phyloP scores from a whole-genome alignment of 2,113 vertebrate species.

The Gnathochromis pfefferi region DNA sequence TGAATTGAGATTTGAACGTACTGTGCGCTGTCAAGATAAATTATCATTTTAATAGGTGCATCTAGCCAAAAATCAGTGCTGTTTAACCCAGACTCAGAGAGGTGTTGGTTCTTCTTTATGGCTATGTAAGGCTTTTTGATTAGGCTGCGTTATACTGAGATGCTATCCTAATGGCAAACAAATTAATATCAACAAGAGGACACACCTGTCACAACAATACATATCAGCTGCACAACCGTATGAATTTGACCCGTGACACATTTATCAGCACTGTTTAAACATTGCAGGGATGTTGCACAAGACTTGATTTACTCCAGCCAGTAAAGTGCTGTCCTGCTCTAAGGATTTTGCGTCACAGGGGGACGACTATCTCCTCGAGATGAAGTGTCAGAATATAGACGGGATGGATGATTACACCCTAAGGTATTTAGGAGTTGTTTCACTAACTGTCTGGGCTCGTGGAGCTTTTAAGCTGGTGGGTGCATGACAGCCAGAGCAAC shows the following conservation, averaged over 20 bases:
- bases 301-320: not conserved
- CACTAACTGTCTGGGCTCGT: not conserved
- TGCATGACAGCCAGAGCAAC: not conserved
- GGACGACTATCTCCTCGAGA: not conserved
- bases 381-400: not conserved
- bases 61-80: not conserved
- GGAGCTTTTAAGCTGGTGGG: not conserved
- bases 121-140: not conserved
- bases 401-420: not conserved
- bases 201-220: not conserved
- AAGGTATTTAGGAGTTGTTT: not conserved
- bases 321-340: not conserved
- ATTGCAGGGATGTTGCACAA: not conserved
- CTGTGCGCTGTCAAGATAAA: not conserved
- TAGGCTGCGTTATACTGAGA: not conserved
- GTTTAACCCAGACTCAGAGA: not conserved
- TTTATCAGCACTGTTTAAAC: not conserved
- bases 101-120: not conserved
- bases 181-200: not conserved
- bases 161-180: not conserved
- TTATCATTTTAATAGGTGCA: not conserved
- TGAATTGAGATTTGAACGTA: not conserved
- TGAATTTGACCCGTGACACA: not conserved
- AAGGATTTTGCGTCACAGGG: not conserved
- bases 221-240: not conserved